These are phyloP conservation scores for Eonycteris spelaea DNA, from an alignment of 2,113 vertebrate species.

Conservation along the genomic window DNA sequence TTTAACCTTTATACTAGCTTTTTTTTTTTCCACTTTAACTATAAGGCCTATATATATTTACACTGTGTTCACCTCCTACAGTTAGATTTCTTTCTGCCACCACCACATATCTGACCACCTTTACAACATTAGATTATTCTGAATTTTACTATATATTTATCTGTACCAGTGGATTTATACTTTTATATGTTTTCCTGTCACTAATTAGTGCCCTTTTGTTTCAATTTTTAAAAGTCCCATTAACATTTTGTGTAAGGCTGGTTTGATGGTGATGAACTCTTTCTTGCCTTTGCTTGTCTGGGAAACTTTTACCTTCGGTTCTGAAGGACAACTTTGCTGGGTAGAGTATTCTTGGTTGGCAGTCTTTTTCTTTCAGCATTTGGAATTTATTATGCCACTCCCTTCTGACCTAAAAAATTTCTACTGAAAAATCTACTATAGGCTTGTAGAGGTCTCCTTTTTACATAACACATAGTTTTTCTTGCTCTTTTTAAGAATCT, in stretches of 20 bases:
- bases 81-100: no score
- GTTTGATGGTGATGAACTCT: background rate
- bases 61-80: no score
- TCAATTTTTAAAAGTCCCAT: background rate
- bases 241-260: background rate
- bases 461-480: background rate
- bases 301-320: background rate
- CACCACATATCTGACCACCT: background rate
- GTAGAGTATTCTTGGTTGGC: background rate
- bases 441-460: background rate
- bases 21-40: no score
- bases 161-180: background rate
- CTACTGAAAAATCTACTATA: background rate
- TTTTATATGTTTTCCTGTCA: background rate
- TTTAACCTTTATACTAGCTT: background rate
- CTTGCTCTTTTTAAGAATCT: background rate
- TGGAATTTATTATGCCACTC: background rate
- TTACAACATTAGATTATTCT: background rate
- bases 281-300: background rate
- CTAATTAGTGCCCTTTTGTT: background rate
- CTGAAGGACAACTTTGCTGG: background rate
- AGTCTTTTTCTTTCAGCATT: background rate
- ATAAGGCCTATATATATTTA: no score
- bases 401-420: background rate
- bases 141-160: background rate